These are phyloP conservation scores for Trilocha varians DNA, from an alignment of 2,888 invertebrate genomes.

Conservation along the genomic window DNA sequence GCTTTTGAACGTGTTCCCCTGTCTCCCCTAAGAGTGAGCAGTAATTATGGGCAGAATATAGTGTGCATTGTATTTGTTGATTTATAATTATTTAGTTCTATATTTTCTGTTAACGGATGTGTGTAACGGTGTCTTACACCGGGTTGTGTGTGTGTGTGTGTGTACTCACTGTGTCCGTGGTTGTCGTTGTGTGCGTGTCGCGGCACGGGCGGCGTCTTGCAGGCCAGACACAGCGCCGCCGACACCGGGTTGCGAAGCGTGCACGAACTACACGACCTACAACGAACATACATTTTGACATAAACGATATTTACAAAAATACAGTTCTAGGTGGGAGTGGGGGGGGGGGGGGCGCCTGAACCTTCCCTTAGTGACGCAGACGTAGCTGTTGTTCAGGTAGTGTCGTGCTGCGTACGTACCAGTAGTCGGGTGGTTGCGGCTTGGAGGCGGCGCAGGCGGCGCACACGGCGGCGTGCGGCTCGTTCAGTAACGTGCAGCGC, in stretches of 20 bases:
- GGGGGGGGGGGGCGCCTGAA: too few species aligned
- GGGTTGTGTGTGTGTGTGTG: too few species aligned
- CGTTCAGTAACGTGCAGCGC: conserved; percentile 90
- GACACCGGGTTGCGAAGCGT: conserved; percentile 86
- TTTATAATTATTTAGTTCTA: too few species aligned
- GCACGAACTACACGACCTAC: conserved; percentile 81
- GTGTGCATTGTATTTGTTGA: too few species aligned
- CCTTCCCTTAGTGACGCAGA: too few species aligned
- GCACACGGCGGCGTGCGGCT: conserved; percentile 79
- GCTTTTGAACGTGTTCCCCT: too few species aligned
- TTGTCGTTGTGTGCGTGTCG: conserved; percentile 51
- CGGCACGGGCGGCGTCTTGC: conserved; percentile 78
- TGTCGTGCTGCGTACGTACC: conserved; percentile 23
- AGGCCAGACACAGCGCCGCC: conserved; percentile 80
- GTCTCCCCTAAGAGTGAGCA: too few species aligned
- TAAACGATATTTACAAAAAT: not conserved
- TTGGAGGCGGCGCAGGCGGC: conserved; percentile 91
- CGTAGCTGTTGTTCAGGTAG: too few species aligned
- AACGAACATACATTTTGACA: conserved; percentile 2
- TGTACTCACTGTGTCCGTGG: conserved; percentile 73
- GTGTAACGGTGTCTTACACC: too few species aligned
- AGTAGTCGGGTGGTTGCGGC: conserved; percentile 62
- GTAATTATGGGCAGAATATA: too few species aligned
- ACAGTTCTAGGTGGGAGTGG: too few species aligned
- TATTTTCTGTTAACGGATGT: too few species aligned